A percentile compares a stretch with the other conserved stretches of the same genome.
Evolutionary conservation across 2,888 invertebrate species (phyloP).

Genomic region (Pasiphila rectangulata): DNA sequence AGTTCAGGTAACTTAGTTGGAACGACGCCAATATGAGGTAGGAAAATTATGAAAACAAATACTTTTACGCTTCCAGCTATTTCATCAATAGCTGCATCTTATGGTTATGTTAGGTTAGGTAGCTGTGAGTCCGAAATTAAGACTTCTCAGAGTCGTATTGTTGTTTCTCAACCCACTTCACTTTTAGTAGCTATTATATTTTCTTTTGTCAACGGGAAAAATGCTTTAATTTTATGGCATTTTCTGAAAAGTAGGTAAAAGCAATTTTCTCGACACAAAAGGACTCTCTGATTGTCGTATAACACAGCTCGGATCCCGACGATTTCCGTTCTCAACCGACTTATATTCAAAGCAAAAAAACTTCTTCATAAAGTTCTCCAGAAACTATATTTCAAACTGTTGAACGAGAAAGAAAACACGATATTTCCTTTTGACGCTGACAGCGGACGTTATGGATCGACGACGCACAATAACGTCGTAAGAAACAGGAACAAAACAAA

Average conservation of each 20-base stretch:
- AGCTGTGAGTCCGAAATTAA: not conserved
- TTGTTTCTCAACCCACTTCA: constrained; percentile 1
- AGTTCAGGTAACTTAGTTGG: constrained; percentile 1
- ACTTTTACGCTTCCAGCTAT: not conserved
- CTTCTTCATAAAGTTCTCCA: constrained; percentile 32
- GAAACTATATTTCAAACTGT: constrained; percentile 33
- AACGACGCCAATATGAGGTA: not conserved
- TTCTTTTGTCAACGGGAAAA: constrained; percentile 4
- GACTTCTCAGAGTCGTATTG: constrained; percentile 2
- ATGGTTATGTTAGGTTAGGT: not conserved
- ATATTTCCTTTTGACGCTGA: constrained; percentile 30
- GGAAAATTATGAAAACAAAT: not conserved
- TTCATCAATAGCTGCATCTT: not conserved
- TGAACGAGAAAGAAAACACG: constrained; percentile 29
- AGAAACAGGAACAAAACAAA: constrained; percentile 24
- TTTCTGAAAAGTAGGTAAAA: constrained; percentile 11
- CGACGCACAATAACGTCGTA: constrained; percentile 28
- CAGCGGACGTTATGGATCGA: constrained; percentile 24
- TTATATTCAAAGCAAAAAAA: constrained; percentile 33
- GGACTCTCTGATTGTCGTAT: constrained; percentile 15
- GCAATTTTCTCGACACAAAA: constrained; percentile 17
- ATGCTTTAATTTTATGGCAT: constrained; percentile 8
- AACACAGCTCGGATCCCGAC: constrained; percentile 26
- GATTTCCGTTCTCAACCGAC: constrained; percentile 27
- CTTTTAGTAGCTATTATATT: constrained; percentile 3